These are phyloP conservation scores for Delichon dasypus DNA, from an alignment of 2,797 vertebrate genomes.

Conservation along the genomic window DNA sequence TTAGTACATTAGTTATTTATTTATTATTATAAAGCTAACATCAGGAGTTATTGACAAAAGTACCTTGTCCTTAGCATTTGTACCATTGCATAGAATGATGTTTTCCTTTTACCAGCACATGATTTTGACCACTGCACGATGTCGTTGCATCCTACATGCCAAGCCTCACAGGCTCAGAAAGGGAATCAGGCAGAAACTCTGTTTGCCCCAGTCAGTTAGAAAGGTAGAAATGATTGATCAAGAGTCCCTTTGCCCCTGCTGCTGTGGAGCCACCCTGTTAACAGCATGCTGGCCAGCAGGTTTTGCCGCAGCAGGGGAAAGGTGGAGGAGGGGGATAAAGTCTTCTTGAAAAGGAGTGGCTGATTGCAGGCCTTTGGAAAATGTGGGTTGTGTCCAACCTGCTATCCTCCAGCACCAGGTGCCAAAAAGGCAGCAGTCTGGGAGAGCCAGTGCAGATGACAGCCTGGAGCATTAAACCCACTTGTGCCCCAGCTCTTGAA, in stretches of 20 bases:
- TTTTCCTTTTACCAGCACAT: background rate
- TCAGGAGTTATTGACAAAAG: background rate
- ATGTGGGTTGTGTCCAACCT: rapidly evolving
- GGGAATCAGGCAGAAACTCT: background rate
- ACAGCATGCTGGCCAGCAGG: rapidly evolving
- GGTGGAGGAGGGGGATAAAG: background rate
- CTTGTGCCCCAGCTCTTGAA: no score
- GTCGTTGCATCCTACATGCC: background rate
- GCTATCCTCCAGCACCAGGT: background rate
- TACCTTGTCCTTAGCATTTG: background rate
- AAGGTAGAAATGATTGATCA: background rate
- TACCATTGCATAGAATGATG: background rate
- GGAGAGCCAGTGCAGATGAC: background rate
- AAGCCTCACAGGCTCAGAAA: background rate
- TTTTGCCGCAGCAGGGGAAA: background rate
- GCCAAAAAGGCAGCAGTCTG: background rate
- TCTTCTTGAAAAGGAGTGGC: background rate
- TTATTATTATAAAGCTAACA: background rate
- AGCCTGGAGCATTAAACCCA: background rate
- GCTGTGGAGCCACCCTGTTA: rapidly evolving
- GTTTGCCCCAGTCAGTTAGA: background rate
- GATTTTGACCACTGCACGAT: background rate
- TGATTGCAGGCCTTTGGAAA: background rate
- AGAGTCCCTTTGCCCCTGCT: rapidly evolving
- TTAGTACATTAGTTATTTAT: background rate